Conservation (phyloP, 2,888 invertebrate genomes). For the Drosophila cognata region DNA sequence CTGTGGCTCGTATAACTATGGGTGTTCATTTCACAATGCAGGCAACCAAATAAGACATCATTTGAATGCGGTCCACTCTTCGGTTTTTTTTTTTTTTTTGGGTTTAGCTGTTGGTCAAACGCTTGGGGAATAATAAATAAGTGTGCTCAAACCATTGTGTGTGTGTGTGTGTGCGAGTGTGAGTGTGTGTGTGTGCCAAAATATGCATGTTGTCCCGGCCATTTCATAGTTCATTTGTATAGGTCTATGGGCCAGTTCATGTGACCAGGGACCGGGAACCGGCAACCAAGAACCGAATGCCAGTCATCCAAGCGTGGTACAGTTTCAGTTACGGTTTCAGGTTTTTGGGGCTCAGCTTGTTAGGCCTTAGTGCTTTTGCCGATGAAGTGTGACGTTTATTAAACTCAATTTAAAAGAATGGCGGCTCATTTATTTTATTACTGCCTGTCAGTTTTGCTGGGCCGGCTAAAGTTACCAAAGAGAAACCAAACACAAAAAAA, state of each 20-base stretch:
- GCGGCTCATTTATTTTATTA: constrained; percentile 81
- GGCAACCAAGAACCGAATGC: constrained; percentile 19
- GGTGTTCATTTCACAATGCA: constrained; percentile 65
- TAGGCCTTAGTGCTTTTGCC: constrained; percentile 70
- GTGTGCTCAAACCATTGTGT: constrained; percentile 53
- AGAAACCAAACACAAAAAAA: constrained; percentile 52
- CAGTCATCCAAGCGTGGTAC: constrained; percentile 67
- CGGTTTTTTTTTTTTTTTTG: constrained; percentile 20
- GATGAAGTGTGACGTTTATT: constrained; percentile 81
- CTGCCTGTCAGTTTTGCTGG: constrained; percentile 71
- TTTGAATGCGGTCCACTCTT: constrained; percentile 72
- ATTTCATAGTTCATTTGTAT: constrained; percentile 81
- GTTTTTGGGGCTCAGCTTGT: constrained; percentile 45
- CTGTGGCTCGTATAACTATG: constrained; percentile 43
- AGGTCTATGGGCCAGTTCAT: constrained; percentile 33
- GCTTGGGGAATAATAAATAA: constrained; percentile 82
- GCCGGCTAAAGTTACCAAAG: constrained; percentile 65
- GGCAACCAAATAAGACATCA: constrained; percentile 79
- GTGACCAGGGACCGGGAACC: constrained; percentile 19
- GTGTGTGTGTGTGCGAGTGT: constrained; percentile 24
- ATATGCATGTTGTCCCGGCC: constrained; percentile 76
- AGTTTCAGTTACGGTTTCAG: constrained; percentile 58
- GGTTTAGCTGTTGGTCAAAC: constrained; percentile 79
- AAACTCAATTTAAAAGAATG: constrained; percentile 81
- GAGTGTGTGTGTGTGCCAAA: constrained; percentile 41